Base-by-base conservation (phyloP, 2,888 invertebrate species). In the Drosophila gaucha region DNA sequence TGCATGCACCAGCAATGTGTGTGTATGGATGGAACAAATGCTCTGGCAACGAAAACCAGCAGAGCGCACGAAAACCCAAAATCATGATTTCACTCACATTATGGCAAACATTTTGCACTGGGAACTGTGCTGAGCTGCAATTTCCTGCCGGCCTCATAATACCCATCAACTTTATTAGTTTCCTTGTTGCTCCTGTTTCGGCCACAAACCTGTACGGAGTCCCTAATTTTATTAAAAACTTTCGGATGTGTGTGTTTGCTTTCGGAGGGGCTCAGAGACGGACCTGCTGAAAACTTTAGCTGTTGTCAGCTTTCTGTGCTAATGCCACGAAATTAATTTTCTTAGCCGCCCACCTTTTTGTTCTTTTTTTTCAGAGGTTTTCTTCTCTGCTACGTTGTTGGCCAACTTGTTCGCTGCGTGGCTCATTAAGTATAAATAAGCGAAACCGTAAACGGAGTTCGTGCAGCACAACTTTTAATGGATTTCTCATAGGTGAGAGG, bases 31-130 rank as follows among this genome's bases (percentile, higher is more conserved):
- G 43, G 14, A 28, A 28, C 24, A 14, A 30, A 60, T 51, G 57
- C 28, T 30, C 2, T 16, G 35, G 22, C 36, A 38, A 39, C 49
- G 6, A 20, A 31, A 35, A 66, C 49, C 51, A 58, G 47, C 58
- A 57, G 39, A 59, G 41, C 46, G 47, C 43, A 44, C 33, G 12
- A 46, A 30, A 39, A 26, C 56, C 35, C 44, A 59, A 69, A 83
- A 63, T 69, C 73, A 55, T 86, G 80, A 73, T 84, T 82, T 63
- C 64, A 57, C 24, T 31, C 70, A 36, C 60, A 67, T 83, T 79
- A 66, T 80, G 84, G 49, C 66, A 50, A 66, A 9, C 58, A 62
- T 63, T 70, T 63, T 38, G 39, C 51, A 24, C 47, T 14, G 54
- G 18, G 35, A 46, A 12, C 12, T 1, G 16, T 33, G 35, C n/a